These are phyloP conservation scores for Ciconia maguari DNA, from an alignment of 2,113 vertebrate genomes.

Conservation along the genomic window DNA sequence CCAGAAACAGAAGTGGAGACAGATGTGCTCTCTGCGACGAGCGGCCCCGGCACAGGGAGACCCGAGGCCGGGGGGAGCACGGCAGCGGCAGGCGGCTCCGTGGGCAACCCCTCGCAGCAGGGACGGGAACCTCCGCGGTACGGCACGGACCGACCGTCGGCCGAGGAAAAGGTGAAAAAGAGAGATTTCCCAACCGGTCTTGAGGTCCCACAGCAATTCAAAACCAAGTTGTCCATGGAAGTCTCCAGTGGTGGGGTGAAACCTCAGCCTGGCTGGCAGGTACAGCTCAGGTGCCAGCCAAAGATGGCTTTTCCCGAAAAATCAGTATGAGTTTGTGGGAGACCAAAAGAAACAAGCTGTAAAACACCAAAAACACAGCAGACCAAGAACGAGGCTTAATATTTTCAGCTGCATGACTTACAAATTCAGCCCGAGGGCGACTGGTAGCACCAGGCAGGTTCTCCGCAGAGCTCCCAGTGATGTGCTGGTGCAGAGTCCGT, in stretches of 20 bases:
- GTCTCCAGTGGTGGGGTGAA: neutral
- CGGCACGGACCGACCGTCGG: fast-evolving
- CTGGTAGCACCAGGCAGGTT: neutral
- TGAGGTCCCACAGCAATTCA: neutral
- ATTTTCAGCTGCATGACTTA: neutral
- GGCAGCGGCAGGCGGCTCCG: neutral
- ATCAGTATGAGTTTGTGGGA: neutral
- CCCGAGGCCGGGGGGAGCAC: neutral
- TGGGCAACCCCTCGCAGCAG: fast-evolving
- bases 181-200: neutral
- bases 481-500: no score
- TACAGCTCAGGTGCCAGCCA: neutral
- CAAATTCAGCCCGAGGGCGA: neutral
- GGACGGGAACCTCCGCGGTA: neutral
- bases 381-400: neutral
- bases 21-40: fast-evolving
- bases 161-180: neutral
- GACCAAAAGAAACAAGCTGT: neutral
- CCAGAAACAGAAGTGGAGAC: neutral
- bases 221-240: neutral
- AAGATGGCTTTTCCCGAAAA: neutral
- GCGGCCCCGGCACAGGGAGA: fast-evolving
- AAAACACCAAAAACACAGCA: neutral
- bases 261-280: neutral
- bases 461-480: neutral